Evolutionary conservation across 2,888 invertebrate genomes (phyloP).

Genomic region (Diaphora mendica): DNA sequence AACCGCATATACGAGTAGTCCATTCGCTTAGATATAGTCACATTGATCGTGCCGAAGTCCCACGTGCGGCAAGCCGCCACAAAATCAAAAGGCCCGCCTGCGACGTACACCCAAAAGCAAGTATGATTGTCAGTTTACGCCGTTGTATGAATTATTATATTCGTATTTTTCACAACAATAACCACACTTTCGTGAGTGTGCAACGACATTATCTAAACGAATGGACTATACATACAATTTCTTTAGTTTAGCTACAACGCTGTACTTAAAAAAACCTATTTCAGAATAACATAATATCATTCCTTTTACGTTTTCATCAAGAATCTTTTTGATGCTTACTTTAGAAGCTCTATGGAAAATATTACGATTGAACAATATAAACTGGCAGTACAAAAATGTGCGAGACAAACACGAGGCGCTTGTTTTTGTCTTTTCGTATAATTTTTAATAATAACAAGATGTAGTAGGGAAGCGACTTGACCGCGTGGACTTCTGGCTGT

Average conservation of each 20-base stretch:
- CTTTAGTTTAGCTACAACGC: neutral
- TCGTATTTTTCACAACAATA: too few species aligned
- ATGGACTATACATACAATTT: too few species aligned
- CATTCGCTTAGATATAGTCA: too few species aligned
- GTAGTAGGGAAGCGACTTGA: slow-evolving; percentile 48
- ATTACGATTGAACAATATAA: slow-evolving; percentile 27
- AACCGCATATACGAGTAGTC: too few species aligned
- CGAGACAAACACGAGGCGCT: slow-evolving; percentile 64
- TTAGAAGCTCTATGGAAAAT: neutral
- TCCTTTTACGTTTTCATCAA: neutral
- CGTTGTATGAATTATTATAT: too few species aligned
- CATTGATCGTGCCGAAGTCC: too few species aligned
- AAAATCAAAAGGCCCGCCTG: too few species aligned
- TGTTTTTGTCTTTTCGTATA: slow-evolving; percentile 55
- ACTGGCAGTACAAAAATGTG: slow-evolving; percentile 39
- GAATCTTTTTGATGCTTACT: neutral
- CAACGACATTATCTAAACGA: too few species aligned
- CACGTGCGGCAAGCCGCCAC: too few species aligned
- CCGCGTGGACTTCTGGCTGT: slow-evolving; percentile 58
- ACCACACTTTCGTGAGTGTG: too few species aligned
- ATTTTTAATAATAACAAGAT: slow-evolving; percentile 59
- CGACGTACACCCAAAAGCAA: too few species aligned
- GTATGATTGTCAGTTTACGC: too few species aligned
- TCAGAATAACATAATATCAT: neutral
- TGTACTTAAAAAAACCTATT: neutral